These are phyloP conservation scores for Aphidoletes aphidimyza DNA, from an alignment of 2,888 invertebrate genomes.

Conservation along the genomic window DNA sequence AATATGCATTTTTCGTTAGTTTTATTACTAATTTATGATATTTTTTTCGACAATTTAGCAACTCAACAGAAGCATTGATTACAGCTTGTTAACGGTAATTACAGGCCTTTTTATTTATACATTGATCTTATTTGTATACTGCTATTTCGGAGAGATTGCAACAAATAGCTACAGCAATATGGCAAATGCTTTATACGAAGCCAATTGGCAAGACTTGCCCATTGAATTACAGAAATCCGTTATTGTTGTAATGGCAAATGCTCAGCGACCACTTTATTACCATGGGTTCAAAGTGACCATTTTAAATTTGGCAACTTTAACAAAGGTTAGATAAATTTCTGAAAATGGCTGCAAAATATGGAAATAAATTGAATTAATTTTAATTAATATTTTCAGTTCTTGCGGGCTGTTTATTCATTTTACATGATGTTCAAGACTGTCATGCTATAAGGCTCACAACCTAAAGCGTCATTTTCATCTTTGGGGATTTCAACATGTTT, in stretches of 20 bases:
- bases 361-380: too few relatives aligned
- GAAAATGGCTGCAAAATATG: too few relatives aligned
- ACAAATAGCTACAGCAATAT: not conserved
- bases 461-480: too few relatives aligned
- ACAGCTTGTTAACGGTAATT: not conserved
- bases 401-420: too few relatives aligned
- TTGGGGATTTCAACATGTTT: too few relatives aligned
- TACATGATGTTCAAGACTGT: too few relatives aligned
- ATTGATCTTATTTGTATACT: not conserved
- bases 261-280: not conserved
- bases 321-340: too few relatives aligned
- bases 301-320: not conserved
- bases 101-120: not conserved
- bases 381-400: too few relatives aligned
- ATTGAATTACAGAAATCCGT: not conserved
- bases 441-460: too few relatives aligned
- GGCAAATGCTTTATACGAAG: not conserved
- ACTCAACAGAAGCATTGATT: not conserved
- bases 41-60: not conserved
- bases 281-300: not conserved
- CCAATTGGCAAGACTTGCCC: not conserved
- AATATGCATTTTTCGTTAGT: too few relatives aligned
- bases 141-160: not conserved
- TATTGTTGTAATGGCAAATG: not conserved
- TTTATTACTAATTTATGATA: not conserved